A percentile compares a stretch with the other conserved stretches of the same genome.
These are phyloP conservation scores for Drosophila nannoptera DNA, from an alignment of 1,140 invertebrate genomes.

Conservation along the genomic window DNA sequence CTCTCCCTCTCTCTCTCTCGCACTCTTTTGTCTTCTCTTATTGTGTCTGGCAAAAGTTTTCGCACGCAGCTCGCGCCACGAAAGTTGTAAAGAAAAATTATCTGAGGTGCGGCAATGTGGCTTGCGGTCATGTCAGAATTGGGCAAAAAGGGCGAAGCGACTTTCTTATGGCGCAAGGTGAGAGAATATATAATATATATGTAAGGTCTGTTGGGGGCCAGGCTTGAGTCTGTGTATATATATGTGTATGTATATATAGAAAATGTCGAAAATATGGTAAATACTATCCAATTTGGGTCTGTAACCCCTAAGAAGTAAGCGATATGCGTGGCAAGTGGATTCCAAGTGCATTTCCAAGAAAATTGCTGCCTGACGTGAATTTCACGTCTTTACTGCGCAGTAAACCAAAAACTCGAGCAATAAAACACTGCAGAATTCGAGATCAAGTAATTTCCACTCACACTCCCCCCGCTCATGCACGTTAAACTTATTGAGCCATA, in stretches of 20 bases:
- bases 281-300: not conserved
- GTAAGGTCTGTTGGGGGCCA: not conserved
- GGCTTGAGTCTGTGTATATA: too few species aligned
- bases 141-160: not conserved
- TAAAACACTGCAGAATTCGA: slow-evolving; percentile 7
- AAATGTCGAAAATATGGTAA: not conserved
- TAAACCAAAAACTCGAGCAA: not conserved
- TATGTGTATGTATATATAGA: too few species aligned
- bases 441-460: slow-evolving; percentile 3
- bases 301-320: too few species aligned
- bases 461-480: slow-evolving; percentile 7
- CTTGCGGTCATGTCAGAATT: slow-evolving; percentile 10
- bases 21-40: not conserved
- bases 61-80: slow-evolving; percentile 43
- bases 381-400: not conserved
- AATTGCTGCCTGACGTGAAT: not conserved
- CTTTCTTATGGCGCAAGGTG: slow-evolving; percentile 16
- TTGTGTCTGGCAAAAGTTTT: slow-evolving; percentile 52
- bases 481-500: slow-evolving; percentile 32
- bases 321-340: too few species aligned
- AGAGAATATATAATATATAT: not conserved
- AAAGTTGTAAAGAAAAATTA: slow-evolving; percentile 64
- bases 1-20: too few species aligned
- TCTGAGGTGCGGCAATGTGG: slow-evolving; percentile 26
- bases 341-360: not conserved